phyloP scores from a whole-genome alignment of 2,113 vertebrate genomes.

The Hippocampus barbouri region DNA sequence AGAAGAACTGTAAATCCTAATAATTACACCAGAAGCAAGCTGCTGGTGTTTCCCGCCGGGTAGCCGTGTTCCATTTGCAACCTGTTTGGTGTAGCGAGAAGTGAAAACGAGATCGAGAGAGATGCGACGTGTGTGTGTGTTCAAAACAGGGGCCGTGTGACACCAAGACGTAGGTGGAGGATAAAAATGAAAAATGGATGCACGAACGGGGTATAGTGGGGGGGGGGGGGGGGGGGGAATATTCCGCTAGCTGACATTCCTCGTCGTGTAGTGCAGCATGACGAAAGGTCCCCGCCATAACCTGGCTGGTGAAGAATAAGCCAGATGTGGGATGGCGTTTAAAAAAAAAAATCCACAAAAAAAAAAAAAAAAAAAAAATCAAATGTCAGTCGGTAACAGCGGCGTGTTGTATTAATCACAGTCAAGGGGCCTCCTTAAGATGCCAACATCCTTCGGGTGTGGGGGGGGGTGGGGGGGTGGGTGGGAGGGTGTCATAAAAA shows the following conservation, averaged over 20 bases:
- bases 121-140: constrained; percentile 8
- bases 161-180: constrained; percentile 4
- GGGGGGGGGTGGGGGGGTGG: constrained; percentile 1
- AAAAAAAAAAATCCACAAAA: background rate
- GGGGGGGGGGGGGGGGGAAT: constrained; percentile 24
- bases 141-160: constrained; percentile 1
- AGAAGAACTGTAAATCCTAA: constrained; percentile 39
- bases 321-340: constrained; percentile 18
- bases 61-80: background rate
- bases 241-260: constrained; percentile 15
- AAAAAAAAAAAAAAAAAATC: constrained; percentile 28
- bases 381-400: constrained; percentile 53
- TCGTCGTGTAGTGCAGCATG: constrained; percentile 3
- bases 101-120: constrained; percentile 6
- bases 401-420: constrained; percentile 57
- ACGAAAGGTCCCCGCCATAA: background rate
- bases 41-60: constrained; percentile 21
- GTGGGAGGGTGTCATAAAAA: constrained; percentile 55
- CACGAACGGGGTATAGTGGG: background rate
- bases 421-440: constrained; percentile 57
- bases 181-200: constrained; percentile 29
- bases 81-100: background rate
- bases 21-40: constrained; percentile 30
- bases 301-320: background rate
- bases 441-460: constrained; percentile 39